Evolutionary conservation across 1,140 invertebrate genomes (phyloP).

Genomic region (Diorhabda elongata): DNA sequence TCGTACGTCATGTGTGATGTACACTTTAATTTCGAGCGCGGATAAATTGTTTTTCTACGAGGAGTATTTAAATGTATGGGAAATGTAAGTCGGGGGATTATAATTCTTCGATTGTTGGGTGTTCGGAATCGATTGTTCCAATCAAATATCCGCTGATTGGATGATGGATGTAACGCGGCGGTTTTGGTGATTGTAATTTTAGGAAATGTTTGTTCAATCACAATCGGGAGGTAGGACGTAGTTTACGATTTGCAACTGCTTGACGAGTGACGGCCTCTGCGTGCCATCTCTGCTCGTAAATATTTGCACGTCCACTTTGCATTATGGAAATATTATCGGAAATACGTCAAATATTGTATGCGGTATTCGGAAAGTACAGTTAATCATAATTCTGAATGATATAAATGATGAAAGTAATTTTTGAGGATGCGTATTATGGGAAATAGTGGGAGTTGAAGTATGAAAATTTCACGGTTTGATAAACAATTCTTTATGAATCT

Average conservation of each 20-base stretch:
- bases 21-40: conserved; percentile 30
- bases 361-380: no score
- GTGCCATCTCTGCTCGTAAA: conserved; percentile 11
- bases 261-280: conserved; percentile 1
- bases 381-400: no score
- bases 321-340: conserved; percentile 19
- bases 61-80: no score
- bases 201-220: conserved; percentile 16
- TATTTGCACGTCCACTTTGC: conserved; percentile 19
- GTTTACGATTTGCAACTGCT: conserved; percentile 12
- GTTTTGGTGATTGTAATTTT: conserved; percentile 6
- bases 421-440: no score
- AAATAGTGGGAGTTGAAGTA: no score
- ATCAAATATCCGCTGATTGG: background rate
- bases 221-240: conserved; percentile 8
- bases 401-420: no score
- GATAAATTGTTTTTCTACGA: conserved; percentile 2
- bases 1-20: conserved; percentile 34
- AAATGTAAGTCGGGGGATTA: no score
- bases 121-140: background rate
- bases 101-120: no score
- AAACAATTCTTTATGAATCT: no score
- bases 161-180: background rate
- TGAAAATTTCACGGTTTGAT: no score
- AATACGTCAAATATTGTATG: background rate